Conservation (phyloP, 2,888 invertebrate genomes). For the Clitarchus hookeri region DNA sequence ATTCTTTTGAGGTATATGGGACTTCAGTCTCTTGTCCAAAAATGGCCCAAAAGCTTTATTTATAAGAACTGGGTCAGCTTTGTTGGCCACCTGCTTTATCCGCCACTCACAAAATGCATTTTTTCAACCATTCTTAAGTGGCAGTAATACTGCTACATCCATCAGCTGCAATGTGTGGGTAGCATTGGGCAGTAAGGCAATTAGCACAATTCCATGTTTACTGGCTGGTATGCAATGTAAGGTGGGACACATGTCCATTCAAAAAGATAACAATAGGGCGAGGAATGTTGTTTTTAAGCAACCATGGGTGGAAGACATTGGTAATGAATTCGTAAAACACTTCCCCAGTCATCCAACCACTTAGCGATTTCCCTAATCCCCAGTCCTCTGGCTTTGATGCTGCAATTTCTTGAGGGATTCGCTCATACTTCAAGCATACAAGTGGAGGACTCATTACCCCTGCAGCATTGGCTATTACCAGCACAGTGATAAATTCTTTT, state of each 20-base stretch:
- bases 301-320: slow-evolving; percentile 44
- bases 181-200: slow-evolving; percentile 51
- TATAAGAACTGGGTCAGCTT: slow-evolving; percentile 42
- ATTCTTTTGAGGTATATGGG: background rate
- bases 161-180: slow-evolving; percentile 53
- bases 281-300: slow-evolving; percentile 43
- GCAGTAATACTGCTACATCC: slow-evolving; percentile 51
- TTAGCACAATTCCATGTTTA: slow-evolving; percentile 51
- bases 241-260: slow-evolving; percentile 43
- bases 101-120: slow-evolving; percentile 46
- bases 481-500: slow-evolving; percentile 47
- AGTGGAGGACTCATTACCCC: slow-evolving; percentile 43
- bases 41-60: slow-evolving; percentile 47
- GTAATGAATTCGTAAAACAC: slow-evolving; percentile 42
- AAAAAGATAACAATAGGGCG: slow-evolving; percentile 45
- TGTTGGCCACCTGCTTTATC: slow-evolving; percentile 43
- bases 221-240: slow-evolving; percentile 50
- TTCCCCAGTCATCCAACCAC: slow-evolving; percentile 43
- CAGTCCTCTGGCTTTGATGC: slow-evolving; percentile 41
- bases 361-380: slow-evolving; percentile 42
- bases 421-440: slow-evolving; percentile 41
- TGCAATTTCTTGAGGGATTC: slow-evolving; percentile 42
- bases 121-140: slow-evolving; percentile 50
- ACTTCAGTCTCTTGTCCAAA: background rate
- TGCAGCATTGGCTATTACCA: slow-evolving; percentile 47